These are phyloP conservation scores for Pygocentrus nattereri DNA, from an alignment of 2,797 vertebrate genomes.

Conservation along the genomic window DNA sequence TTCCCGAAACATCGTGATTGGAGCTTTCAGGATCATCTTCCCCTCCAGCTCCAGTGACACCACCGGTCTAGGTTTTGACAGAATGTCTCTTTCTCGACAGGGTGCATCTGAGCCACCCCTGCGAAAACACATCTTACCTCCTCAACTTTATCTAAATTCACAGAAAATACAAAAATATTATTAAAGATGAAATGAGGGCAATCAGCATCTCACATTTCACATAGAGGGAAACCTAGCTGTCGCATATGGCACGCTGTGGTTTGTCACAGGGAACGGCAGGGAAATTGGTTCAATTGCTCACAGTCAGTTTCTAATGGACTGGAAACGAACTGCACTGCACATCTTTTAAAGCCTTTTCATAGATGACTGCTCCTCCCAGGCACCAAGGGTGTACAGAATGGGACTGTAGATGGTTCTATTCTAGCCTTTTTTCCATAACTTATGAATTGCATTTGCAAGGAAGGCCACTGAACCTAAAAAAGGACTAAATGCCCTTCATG, in stretches of 20 bases:
- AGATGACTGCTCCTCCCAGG: conserved; percentile 1
- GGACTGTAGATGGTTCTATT: background rate
- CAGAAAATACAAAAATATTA: background rate
- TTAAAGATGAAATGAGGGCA: background rate
- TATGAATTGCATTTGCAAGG: background rate
- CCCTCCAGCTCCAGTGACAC: background rate
- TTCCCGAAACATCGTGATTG: conserved; percentile 6
- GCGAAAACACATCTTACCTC: background rate
- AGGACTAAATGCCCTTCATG: too few species aligned
- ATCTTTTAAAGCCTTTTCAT: conserved; percentile 24
- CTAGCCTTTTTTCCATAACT: conserved; percentile 10
- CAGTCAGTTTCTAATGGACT: conserved; percentile 48
- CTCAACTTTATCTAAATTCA: conserved; percentile 7
- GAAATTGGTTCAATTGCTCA: conserved; percentile 49
- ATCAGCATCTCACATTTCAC: background rate
- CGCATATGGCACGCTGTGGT: conserved; percentile 26
- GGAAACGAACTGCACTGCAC: conserved; percentile 32
- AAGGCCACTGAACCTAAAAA: background rate
- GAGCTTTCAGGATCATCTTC: background rate
- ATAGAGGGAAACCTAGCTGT: background rate
- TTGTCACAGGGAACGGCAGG: conserved; percentile 20
- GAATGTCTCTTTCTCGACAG: conserved; percentile 9
- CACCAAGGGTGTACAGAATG: background rate
- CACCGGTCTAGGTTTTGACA: background rate
- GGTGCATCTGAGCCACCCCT: background rate